Percentiles rank a stretch among this genome's conserved stretches.
Evolutionary conservation across 2,113 vertebrate species (phyloP).

Genomic region (Vicugna pacos): DNA sequence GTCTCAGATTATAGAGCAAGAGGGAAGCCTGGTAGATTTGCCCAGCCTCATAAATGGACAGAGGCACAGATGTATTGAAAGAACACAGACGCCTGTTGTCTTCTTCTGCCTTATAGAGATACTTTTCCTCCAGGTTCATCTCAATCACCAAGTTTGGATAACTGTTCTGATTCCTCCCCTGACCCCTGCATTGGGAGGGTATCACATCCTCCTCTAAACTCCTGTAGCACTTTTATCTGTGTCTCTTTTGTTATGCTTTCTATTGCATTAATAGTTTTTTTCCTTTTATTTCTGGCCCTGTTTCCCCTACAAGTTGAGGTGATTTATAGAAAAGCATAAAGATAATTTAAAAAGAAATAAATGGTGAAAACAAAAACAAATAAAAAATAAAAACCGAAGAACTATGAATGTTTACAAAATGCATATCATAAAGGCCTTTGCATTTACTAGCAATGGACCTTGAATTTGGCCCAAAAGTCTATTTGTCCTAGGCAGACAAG

Average conservation of each 20-base stretch:
- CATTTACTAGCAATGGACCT: neutral
- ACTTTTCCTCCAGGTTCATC: too few relatives aligned
- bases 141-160: neutral
- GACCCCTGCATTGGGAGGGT: rapidly evolving
- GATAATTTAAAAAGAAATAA: neutral
- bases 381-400: neutral
- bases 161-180: neutral
- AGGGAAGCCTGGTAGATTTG: neutral
- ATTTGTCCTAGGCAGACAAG: neutral
- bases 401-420: neutral
- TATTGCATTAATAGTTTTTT: neutral
- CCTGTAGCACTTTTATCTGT: neutral
- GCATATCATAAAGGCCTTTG: neutral
- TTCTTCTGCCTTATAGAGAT: neutral
- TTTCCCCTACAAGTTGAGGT: neutral
- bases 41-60: neutral
- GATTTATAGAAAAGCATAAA: neutral
- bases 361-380: neutral
- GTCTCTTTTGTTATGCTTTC: neutral
- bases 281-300: neutral
- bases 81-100: neutral
- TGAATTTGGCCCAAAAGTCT: neutral
- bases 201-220: neutral
- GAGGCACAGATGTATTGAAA: neutral
- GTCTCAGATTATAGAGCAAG: neutral